Evolutionary conservation across 2,113 vertebrate genomes (phyloP).

Genomic region (Mellivora capensis): DNA sequence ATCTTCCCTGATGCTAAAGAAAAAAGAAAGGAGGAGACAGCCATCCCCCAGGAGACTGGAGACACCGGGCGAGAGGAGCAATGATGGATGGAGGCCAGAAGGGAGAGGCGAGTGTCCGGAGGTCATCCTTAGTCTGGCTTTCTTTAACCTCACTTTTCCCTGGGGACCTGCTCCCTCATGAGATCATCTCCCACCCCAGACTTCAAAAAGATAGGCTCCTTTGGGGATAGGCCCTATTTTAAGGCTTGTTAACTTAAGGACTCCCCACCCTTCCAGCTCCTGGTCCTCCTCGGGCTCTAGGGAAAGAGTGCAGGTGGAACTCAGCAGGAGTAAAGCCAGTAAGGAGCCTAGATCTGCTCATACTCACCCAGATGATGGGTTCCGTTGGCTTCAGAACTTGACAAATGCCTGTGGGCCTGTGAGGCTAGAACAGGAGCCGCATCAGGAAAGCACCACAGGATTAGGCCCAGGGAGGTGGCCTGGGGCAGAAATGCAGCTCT

Average conservation of each 20-base stretch:
- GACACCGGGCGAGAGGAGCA: slow-evolving; percentile 31
- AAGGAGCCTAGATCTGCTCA: background rate
- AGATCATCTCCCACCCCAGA: slow-evolving; percentile 52
- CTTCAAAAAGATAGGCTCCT: slow-evolving; percentile 54
- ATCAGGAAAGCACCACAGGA: background rate
- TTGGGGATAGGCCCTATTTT: background rate
- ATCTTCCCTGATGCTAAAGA: slow-evolving; percentile 61
- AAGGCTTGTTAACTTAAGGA: background rate
- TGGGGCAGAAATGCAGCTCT: background rate
- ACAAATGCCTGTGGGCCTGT: background rate
- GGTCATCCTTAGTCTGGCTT: slow-evolving; percentile 67
- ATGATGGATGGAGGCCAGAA: slow-evolving; percentile 73
- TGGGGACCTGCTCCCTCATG: slow-evolving; percentile 41
- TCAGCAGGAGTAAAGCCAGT: background rate
- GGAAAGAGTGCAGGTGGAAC: background rate
- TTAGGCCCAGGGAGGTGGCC: background rate
- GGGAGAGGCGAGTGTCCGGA: slow-evolving; percentile 51
- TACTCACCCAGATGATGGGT: background rate
- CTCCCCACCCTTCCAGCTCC: background rate
- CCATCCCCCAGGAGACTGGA: slow-evolving; percentile 68
- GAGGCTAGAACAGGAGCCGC: background rate
- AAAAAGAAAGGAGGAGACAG: slow-evolving; percentile 72
- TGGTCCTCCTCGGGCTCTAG: background rate
- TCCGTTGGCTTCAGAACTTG: background rate
- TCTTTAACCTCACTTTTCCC: slow-evolving; percentile 64